Base-by-base conservation (phyloP, 2,797 vertebrate genomes). In the Scleropages formosus region DNA sequence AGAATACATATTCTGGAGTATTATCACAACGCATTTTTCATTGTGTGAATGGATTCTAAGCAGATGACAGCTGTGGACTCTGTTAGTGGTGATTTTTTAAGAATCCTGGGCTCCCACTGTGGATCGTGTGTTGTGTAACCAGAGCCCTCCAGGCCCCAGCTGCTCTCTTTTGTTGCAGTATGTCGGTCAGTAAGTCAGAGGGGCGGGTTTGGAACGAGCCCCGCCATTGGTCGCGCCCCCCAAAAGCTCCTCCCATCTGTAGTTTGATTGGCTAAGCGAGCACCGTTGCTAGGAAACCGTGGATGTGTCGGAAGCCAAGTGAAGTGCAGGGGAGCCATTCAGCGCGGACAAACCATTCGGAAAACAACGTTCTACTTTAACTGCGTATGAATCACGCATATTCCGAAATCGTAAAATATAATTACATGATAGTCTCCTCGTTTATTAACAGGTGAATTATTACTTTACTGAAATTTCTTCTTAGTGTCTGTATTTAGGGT, bases 191-290 rank as follows among this genome's bases (percentile, higher is more conserved):
- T 87, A 85, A 89, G 83, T 81, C 87, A 82, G 81, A 81, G 85
- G 78, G 90, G 88, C 83, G 87, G 88, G 84, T 82, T 16, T 27
- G 56, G 39, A 78, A 70, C 4, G 1, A 82, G 83, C 64, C 27
- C 73, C 3, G 16, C 80, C 83, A 91, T 91, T 92, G 91, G 91
- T 91, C 89, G 86, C 88, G 85, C 89, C 90, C 86, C 18, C 85
- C 86, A 79, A 80, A 81, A 66, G 80, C 83, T 86, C 79, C 76
- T 81, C 77, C 86, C 84, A 83, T 81, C 62, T 69, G 56, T 66
- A 15, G 62, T 80, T n/a, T 88, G 85, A 90, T 91, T 90, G 86
- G 89, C 79, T 9, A 75, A 46, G 77, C 8, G 60, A 46, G 77
- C 6, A 63, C 12, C 49, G 65, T 79, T 83, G 65, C 26, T 46